Percentiles rank a stretch among this genome's conserved stretches.
These are phyloP conservation scores for Thymallus thymallus DNA, from an alignment of 2,113 vertebrate species.

Conservation along the genomic window DNA sequence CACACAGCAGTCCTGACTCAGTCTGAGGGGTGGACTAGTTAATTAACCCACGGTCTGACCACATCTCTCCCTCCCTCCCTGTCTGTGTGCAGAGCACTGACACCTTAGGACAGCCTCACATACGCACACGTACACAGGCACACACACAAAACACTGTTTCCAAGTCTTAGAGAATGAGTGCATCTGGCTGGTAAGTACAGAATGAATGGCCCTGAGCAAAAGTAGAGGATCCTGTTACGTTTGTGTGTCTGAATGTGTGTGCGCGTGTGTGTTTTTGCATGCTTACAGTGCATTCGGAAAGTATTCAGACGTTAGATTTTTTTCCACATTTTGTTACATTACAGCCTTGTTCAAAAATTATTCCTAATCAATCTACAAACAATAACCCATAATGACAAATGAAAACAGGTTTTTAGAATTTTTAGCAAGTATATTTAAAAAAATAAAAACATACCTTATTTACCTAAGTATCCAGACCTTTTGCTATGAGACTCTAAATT, in stretches of 20 bases:
- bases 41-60: background rate
- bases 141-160: background rate
- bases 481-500: too few species aligned
- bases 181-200: constrained; percentile 31
- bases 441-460: too few species aligned
- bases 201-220: constrained; percentile 32
- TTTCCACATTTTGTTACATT: too few species aligned
- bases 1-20: background rate
- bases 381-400: too few species aligned
- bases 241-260: constrained; percentile 37
- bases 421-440: too few species aligned
- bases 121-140: constrained; percentile 3
- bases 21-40: constrained; percentile 4
- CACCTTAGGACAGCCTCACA: constrained; percentile 41
- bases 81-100: constrained; percentile 26
- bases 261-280: constrained; percentile 23
- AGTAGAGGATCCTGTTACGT: constrained; percentile 47
- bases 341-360: too few species aligned
- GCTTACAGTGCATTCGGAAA: too few species aligned
- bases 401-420: too few species aligned
- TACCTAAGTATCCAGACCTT: too few species aligned
- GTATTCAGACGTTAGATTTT: too few species aligned
- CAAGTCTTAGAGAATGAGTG: constrained; percentile 24
- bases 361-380: too few species aligned
- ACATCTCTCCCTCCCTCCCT: constrained; percentile 5